These are phyloP conservation scores for Portevinia maculata DNA, from an alignment of 2,888 invertebrate species.

Conservation along the genomic window DNA sequence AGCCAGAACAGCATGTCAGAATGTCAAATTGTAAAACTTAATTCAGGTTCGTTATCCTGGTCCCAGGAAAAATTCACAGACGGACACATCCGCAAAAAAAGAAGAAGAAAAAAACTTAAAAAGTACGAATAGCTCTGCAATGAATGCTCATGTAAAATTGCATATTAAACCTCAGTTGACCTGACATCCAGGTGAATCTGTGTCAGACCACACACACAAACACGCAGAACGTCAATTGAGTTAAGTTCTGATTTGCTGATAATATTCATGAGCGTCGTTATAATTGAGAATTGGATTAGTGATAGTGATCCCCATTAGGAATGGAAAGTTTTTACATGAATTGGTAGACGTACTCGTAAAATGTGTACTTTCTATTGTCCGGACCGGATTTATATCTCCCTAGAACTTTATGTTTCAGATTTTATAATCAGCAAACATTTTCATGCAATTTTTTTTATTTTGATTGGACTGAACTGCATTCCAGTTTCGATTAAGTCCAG, in stretches of 20 bases:
- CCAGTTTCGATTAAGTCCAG: background rate
- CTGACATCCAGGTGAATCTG: slow-evolving; percentile 38
- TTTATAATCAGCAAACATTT: slow-evolving; percentile 27
- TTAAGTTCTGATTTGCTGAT: slow-evolving; percentile 68
- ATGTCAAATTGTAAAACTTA: slow-evolving; percentile 62
- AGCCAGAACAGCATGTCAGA: slow-evolving; percentile 41
- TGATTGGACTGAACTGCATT: slow-evolving; percentile 13
- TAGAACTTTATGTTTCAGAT: slow-evolving; percentile 35
- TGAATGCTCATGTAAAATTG: slow-evolving; percentile 29
- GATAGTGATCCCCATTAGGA: slow-evolving; percentile 40
- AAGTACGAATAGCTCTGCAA: background rate
- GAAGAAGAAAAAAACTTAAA: background rate
- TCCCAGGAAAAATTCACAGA: slow-evolving; percentile 14
- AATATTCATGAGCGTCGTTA: slow-evolving; percentile 66
- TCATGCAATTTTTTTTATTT: slow-evolving; percentile 21
- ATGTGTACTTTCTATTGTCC: slow-evolving; percentile 3
- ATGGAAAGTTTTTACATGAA: slow-evolving; percentile 41
- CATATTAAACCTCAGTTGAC: slow-evolving; percentile 30
- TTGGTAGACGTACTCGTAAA: slow-evolving; percentile 7
- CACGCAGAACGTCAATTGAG: slow-evolving; percentile 50
- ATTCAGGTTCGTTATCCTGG: slow-evolving; percentile 65
- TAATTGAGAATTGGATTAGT: slow-evolving; percentile 65
- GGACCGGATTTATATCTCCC: slow-evolving; percentile 14
- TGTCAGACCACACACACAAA: slow-evolving; percentile 41
- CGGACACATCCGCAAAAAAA: background rate